Evolutionary conservation across 2,113 vertebrate species (phyloP).

Genomic region (Cyprinodon tularosa): DNA sequence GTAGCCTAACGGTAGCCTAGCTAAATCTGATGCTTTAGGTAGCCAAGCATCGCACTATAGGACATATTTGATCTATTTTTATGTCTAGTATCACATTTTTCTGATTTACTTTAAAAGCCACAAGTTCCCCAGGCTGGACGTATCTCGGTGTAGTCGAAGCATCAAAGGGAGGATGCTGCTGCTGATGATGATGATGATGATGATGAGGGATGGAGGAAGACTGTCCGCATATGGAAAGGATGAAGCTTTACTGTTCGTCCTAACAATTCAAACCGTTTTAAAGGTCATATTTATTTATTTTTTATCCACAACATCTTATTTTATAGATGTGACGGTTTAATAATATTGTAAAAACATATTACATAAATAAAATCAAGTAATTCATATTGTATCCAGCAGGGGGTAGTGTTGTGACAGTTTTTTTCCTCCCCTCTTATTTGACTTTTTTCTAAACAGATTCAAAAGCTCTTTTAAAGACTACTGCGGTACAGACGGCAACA

Average conservation of each 20-base stretch:
- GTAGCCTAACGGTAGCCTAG: conserved; percentile 34
- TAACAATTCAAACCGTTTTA: background rate
- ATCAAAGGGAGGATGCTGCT: conserved; percentile 26
- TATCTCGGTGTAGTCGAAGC: conserved; percentile 33
- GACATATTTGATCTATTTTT: background rate
- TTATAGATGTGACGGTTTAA: background rate
- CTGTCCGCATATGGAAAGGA: conserved; percentile 38
- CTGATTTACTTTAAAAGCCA: background rate
- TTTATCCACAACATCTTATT: background rate
- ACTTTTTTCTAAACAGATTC: conserved; percentile 20
- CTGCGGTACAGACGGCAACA: conserved; percentile 35
- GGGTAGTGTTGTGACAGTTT: conserved; percentile 38
- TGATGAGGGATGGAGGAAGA: conserved; percentile 23
- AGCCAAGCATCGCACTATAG: background rate
- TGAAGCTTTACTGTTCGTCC: background rate
- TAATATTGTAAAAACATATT: background rate
- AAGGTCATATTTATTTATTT: background rate
- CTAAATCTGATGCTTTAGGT: background rate
- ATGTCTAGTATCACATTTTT: conserved; percentile 13
- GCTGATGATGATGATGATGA: conserved; percentile 39
- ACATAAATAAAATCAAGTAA: background rate
- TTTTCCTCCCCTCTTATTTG: conserved; percentile 17
- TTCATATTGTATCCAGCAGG: conserved; percentile 40
- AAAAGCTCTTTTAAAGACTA: conserved; percentile 18
- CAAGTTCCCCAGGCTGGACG: background rate